phyloP scores from a whole-genome alignment of 2,797 vertebrate species.

The Acanthurus tractus region DNA sequence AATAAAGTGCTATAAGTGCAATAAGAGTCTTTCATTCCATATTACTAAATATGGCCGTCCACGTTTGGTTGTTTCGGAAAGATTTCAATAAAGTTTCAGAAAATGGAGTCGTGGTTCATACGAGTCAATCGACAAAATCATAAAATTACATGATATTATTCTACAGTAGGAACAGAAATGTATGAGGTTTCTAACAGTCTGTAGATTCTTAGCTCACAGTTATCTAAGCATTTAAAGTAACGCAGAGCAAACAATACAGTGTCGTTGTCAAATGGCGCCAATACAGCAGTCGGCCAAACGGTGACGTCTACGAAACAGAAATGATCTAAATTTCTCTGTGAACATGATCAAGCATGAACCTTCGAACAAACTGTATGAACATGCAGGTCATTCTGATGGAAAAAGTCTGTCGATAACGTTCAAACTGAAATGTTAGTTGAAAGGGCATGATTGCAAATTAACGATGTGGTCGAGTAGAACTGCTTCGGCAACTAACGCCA shows the following conservation, averaged over 20 bases:
- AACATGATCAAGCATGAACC: rapidly evolving
- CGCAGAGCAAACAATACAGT: neutral
- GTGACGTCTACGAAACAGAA: neutral
- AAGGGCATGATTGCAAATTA: no score
- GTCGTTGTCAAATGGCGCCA: slow-evolving; percentile 43
- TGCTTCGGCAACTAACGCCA: neutral
- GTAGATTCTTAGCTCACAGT: rapidly evolving
- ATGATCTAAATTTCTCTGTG: rapidly evolving
- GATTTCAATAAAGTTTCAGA: neutral
- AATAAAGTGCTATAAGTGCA: no score
- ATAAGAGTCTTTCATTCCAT: no score
- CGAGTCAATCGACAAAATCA: no score
- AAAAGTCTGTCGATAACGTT: rapidly evolving
- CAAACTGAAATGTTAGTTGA: neutral
- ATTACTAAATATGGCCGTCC: neutral
- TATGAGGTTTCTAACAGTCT: neutral
- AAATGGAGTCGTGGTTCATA: neutral
- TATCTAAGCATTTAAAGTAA: neutral
- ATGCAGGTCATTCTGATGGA: rapidly evolving
- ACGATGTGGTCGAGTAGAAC: no score
- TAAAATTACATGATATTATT: rapidly evolving
- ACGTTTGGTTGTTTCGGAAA: neutral
- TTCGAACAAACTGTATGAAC: rapidly evolving
- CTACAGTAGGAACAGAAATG: rapidly evolving
- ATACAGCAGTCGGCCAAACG: neutral